Evolutionary conservation across 2,888 invertebrate genomes (phyloP), one percentile per base, ranked within the genome.

Genomic region (Idaea biselata): DNA sequence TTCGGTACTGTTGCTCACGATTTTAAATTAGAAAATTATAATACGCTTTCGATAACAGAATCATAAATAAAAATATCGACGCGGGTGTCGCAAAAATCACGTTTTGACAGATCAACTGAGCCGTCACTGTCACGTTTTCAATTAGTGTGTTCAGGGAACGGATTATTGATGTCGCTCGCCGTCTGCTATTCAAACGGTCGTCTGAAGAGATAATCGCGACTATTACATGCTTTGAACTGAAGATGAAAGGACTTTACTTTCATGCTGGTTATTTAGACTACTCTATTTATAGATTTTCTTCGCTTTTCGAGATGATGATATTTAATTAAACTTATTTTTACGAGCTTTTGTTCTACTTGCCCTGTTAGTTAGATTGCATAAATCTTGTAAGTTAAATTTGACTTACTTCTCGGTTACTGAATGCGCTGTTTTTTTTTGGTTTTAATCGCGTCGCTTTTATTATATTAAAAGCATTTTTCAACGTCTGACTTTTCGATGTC

Each of bases 71-170:
- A 11, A 44, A 44, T 44, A 44, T 44, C 44, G 44, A 44, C 11
- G 11, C 44, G 44, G 44, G 44, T 44, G 16, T 55, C 16, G 16
- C 16, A 55, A 55, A 63, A 75, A 79, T 66, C 73, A 66, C 71
- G 71, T 72, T 69, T 66, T 66, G 63, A 70, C 69, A 66, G 74
- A 75, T 76, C 75, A 72, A 73, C 71, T 74, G 71, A 73, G 71
- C 76, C 71, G 78, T 75, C 73, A 74, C 74, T 76, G 85, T 88
- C 89, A 89, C 89, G 90, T 89, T 88, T 89, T 88, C 87, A 88
- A 89, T 90, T 89, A 89, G 87, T 82, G 78, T 81, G 80, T 78
- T 81, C 81, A 77, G 76, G 76, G 77, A 75, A 76, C 72, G 77
- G 78, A 82, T 82, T 78, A 81, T 79, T 80, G 81, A 78, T 76